Conservation (phyloP, 1,140 invertebrate species). For the Zaprionus nigranus region DNA sequence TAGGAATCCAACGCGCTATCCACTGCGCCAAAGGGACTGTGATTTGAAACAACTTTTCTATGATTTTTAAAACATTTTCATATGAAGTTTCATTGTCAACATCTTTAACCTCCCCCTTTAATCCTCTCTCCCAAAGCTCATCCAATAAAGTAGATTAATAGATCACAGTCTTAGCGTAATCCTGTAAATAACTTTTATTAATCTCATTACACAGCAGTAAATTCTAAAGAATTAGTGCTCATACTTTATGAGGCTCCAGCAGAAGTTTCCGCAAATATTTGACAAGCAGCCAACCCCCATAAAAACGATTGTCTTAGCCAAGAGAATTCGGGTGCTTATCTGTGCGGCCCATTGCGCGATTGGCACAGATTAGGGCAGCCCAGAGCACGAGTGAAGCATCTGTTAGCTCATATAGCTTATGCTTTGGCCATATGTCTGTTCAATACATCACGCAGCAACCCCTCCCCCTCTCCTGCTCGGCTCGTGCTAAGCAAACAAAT, state of each 20-base stretch:
- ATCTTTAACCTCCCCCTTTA: background rate
- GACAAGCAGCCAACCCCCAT: background rate
- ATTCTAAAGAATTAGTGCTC: constrained; percentile 12
- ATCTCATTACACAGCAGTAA: constrained; percentile 7
- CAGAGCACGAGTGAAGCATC: constrained; percentile 53
- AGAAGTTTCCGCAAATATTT: background rate
- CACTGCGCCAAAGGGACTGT: too few relatives aligned
- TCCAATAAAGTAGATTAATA: background rate
- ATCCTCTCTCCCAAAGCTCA: background rate
- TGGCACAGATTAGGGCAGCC: constrained; percentile 54
- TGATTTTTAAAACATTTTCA: background rate
- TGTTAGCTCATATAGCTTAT: constrained; percentile 57
- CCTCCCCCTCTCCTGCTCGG: background rate
- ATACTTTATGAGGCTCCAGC: background rate
- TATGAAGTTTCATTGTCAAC: background rate
- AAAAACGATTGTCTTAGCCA: constrained; percentile 29
- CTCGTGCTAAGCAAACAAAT: constrained; percentile 61
- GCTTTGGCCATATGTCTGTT: constrained; percentile 62
- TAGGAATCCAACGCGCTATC: too few relatives aligned
- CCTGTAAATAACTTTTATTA: background rate
- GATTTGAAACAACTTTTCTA: background rate
- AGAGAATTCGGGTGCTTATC: constrained; percentile 27
- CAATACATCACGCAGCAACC: constrained; percentile 50
- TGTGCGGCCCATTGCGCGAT: background rate
- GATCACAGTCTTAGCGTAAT: constrained; percentile 6